Evolutionary conservation across 2,113 vertebrate species (phyloP).

Genomic region (Macquaria ambigua): DNA sequence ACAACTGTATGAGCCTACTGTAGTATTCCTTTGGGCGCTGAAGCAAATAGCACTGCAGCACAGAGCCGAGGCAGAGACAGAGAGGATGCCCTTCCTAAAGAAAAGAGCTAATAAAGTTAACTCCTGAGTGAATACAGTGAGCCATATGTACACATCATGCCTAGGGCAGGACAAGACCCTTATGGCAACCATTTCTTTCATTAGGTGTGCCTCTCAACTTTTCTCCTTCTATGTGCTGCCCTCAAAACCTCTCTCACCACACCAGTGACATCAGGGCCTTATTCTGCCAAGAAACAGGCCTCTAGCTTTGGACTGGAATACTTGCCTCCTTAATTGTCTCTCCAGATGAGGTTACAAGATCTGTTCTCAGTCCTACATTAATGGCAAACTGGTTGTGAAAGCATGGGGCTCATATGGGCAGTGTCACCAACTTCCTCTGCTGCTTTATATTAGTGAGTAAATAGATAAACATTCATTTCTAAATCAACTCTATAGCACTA

Average conservation of each 20-base stretch:
- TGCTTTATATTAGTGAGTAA: background rate
- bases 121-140: constrained; percentile 27
- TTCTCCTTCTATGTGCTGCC: background rate
- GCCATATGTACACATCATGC: constrained; percentile 12
- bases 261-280: background rate
- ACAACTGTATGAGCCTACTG: background rate
- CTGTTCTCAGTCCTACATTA: background rate
- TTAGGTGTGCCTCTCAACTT: constrained; percentile 32
- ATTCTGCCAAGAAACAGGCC: constrained; percentile 15
- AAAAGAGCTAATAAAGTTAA: constrained; percentile 36
- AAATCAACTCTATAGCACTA: background rate
- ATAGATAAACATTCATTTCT: background rate
- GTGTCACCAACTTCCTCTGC: background rate
- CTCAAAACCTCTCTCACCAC: constrained; percentile 3
- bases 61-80: background rate
- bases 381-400: background rate
- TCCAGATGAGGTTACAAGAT: constrained; percentile 4
- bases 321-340: background rate
- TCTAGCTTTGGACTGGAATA: background rate
- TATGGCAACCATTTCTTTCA: constrained; percentile 35
- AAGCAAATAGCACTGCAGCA: background rate
- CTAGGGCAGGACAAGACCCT: constrained; percentile 13
- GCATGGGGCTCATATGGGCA: background rate
- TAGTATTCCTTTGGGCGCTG: constrained; percentile 3
- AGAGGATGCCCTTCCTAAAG: background rate